Evolutionary conservation across 2,797 vertebrate genomes (phyloP).

Genomic region (Acanthurus lineatus): DNA sequence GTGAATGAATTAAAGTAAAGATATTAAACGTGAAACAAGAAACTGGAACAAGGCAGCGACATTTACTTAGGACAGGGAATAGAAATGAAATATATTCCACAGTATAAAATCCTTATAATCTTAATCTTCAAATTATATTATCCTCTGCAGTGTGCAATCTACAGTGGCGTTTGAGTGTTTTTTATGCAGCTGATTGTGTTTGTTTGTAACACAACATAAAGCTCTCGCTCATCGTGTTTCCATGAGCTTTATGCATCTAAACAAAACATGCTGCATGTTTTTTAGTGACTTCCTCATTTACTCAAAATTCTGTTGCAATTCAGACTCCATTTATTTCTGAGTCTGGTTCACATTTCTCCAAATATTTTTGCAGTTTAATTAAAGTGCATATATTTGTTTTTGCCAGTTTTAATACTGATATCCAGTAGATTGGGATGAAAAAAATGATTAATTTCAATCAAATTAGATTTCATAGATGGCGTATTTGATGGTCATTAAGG

Average conservation of each 20-base stretch:
- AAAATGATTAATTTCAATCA: not conserved
- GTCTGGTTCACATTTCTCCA: not conserved
- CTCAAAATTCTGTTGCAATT: not conserved
- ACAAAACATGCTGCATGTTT: not conserved
- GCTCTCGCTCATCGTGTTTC: not conserved
- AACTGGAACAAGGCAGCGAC: not conserved
- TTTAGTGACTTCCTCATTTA: not conserved
- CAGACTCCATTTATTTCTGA: not conserved
- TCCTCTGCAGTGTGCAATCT: too few species aligned
- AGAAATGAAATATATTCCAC: not conserved
- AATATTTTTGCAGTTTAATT: not conserved
- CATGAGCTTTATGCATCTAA: not conserved
- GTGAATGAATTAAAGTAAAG: not conserved
- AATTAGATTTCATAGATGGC: too few species aligned
- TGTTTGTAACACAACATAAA: too few species aligned
- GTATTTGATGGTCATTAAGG: too few species aligned
- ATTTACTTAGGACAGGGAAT: not conserved
- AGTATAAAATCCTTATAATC: not conserved
- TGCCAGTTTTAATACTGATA: not conserved
- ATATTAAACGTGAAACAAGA: not conserved
- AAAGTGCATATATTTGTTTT: not conserved
- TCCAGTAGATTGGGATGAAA: not conserved
- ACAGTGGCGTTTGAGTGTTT: too few species aligned
- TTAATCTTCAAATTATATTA: not conserved
- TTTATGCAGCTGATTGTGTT: too few species aligned